These are phyloP conservation scores for Euwallacea similis DNA, from an alignment of 1,140 invertebrate genomes.

Conservation along the genomic window DNA sequence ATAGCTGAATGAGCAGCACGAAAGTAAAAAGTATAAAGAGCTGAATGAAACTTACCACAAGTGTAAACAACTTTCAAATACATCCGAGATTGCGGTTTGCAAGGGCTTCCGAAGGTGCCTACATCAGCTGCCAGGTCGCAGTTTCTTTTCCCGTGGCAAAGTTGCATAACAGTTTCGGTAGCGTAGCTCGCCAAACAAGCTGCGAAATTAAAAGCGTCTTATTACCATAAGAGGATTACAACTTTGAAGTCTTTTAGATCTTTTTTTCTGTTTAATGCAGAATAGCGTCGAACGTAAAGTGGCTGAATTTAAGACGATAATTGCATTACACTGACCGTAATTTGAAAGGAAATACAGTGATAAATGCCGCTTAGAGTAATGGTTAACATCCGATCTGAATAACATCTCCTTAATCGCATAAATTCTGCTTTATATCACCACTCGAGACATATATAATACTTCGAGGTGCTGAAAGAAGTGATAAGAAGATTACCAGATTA, in stretches of 20 bases:
- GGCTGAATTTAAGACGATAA: conserved; percentile 6
- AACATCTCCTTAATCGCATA: too few relatives aligned
- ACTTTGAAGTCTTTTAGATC: conserved; percentile 9
- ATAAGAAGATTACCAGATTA: conserved; percentile 26
- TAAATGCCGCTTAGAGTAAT: background rate
- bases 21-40: too few relatives aligned
- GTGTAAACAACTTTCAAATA: conserved; percentile 92
- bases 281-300: background rate
- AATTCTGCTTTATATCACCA: background rate
- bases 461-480: conserved; percentile 11
- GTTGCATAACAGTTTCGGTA: conserved; percentile 84
- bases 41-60: conserved; percentile 73
- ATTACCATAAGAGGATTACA: conserved; percentile 23
- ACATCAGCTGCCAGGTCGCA: conserved; percentile 81
- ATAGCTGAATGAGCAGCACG: too few relatives aligned
- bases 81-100: conserved; percentile 77
- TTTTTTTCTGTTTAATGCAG: conserved; percentile 8
- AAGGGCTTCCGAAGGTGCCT: conserved; percentile 85
- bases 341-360: background rate
- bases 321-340: background rate
- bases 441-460: conserved; percentile 1
- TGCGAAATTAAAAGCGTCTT: conserved; percentile 54
- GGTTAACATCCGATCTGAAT: too few relatives aligned
- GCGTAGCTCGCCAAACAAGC: conserved; percentile 85
- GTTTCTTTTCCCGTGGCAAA: conserved; percentile 84